phyloP scores from a whole-genome alignment of 2,888 invertebrate species.

The Lycocerus yunnanus region DNA sequence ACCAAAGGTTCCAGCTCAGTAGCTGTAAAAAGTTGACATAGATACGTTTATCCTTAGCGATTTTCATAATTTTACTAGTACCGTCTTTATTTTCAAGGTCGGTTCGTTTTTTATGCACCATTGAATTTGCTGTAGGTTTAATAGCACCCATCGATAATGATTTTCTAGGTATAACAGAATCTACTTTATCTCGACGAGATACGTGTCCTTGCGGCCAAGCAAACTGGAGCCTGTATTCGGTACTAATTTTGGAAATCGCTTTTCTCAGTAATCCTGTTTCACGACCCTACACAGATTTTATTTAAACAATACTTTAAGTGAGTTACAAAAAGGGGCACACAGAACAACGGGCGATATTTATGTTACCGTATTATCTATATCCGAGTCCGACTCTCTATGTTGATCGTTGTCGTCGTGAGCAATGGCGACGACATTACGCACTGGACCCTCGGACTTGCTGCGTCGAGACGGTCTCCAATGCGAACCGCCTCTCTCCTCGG shows the following conservation, averaged over 20 bases:
- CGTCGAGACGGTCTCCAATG: constrained; percentile 69
- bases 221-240: constrained; percentile 88
- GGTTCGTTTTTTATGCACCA: constrained; percentile 56
- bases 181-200: constrained; percentile 56
- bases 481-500: constrained; percentile 67
- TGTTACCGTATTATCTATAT: constrained; percentile 54
- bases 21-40: constrained; percentile 52
- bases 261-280: constrained; percentile 71
- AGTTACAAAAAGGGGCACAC: constrained; percentile 31
- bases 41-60: constrained; percentile 5
- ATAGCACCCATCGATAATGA: constrained; percentile 87
- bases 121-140: constrained; percentile 62
- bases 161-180: constrained; percentile 70
- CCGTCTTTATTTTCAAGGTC: constrained; percentile 55
- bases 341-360: constrained; percentile 39
- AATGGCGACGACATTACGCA: constrained; percentile 46
- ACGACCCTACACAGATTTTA: constrained; percentile 61
- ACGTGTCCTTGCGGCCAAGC: constrained; percentile 74
- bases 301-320: constrained; percentile 28
- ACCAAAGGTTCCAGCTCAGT: constrained; percentile 78
- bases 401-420: constrained; percentile 49
- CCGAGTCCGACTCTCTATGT: constrained; percentile 55
- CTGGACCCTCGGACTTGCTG: constrained; percentile 81
- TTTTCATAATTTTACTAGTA: constrained; percentile 35
- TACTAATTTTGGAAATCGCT: constrained; percentile 75